These are phyloP conservation scores for Dolichallabes microphthalmus DNA, from an alignment of 2,113 vertebrate genomes.

Conservation along the genomic window DNA sequence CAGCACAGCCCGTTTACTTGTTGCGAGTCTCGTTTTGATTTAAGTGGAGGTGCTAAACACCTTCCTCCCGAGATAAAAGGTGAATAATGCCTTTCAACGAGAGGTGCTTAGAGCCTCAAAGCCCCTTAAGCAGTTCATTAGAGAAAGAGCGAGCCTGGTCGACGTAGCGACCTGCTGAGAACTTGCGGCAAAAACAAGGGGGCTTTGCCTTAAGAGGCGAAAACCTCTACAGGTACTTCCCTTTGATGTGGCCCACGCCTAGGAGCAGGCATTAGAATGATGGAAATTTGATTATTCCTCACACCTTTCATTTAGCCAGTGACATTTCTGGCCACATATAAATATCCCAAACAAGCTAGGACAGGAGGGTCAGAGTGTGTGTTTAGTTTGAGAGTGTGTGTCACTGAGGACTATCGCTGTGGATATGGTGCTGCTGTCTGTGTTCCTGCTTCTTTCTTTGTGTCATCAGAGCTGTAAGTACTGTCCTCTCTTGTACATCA, in stretches of 20 bases:
- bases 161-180: constrained; percentile 57
- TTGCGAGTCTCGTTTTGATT: constrained; percentile 65
- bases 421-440: constrained; percentile 44
- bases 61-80: constrained; percentile 70
- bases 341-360: constrained; percentile 55
- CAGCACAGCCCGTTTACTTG: constrained; percentile 62
- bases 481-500: constrained; percentile 30
- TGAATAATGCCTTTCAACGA: constrained; percentile 68
- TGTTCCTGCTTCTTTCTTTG: constrained; percentile 58
- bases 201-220: constrained; percentile 39
- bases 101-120: constrained; percentile 65
- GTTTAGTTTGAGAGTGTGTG: constrained; percentile 48
- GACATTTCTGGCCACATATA: constrained; percentile 61
- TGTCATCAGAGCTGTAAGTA: constrained; percentile 72
- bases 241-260: constrained; percentile 69
- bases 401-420: constrained; percentile 45
- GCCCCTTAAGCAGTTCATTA: constrained; percentile 73
- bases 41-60: constrained; percentile 66
- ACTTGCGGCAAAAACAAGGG: constrained; percentile 47
- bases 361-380: constrained; percentile 47
- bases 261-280: constrained; percentile 59
- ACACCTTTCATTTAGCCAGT: constrained; percentile 54
- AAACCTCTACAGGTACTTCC: constrained; percentile 42
- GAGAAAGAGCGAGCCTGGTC: constrained; percentile 56
- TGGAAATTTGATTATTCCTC: constrained; percentile 75